Base-by-base conservation (phyloP, 2,113 vertebrate species). In the Grammomys surdaster region DNA sequence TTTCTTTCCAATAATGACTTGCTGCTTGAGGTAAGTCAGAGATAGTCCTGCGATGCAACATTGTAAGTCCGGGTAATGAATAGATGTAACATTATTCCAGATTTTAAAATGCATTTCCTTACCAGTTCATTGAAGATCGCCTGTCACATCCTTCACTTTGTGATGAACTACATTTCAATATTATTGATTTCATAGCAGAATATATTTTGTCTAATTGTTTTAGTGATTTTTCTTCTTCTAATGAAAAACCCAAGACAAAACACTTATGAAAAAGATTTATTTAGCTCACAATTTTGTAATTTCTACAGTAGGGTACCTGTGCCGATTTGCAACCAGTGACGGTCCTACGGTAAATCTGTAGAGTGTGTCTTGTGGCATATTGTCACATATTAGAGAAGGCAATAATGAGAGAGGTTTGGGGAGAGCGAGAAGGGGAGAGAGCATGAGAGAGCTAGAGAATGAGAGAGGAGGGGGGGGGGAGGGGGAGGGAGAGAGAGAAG, bases 91-190 rank as follows among this genome's bases (percentile, higher is more conserved):
- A 84, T 7, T 65, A 90, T 51, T 26, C 14, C 19, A 70, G 20
- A 84, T 88, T 88, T 58, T 36, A 20, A 93, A 84, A 88, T 58
- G 4, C 19, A 72, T 58, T 89, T 93, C 33, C 72, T 86, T 51
- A 22, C 54, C 36, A 88, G n/a, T 78, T 93, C 67, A 60, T 36
- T n/a, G 43, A 86, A 95, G 22, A 80, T 12, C 24, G 56, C 7
- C 20, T 88, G 76, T 63, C 65, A 78, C 7, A 78, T 67, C 51
- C 20, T 58, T 31, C 22, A 72, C 67, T 5, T 73, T 95, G 77
- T 33, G 24, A 85, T 33, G 67, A 48, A 58, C 1, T 69, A 4
- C 4, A 75, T 89, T 85, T 85, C 10, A 85, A 22, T 63, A n/a
- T 31, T 63, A 91, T 33, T 86, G 13, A 92, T 88, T 88, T 87